Base-by-base conservation (phyloP, 2,888 invertebrate species). In the Philonicus albiceps region DNA sequence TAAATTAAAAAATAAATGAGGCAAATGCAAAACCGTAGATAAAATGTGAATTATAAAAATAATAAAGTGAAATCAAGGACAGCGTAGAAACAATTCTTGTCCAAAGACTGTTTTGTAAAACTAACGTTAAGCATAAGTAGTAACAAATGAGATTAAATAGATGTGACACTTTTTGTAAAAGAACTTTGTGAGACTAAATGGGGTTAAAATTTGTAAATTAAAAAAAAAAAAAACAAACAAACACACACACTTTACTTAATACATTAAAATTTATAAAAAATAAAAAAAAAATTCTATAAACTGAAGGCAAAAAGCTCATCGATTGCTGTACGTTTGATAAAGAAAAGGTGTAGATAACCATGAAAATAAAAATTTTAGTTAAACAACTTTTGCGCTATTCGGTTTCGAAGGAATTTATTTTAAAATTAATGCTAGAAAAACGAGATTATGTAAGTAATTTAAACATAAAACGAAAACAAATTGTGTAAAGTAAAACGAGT, bases 161-260 rank as follows among this genome's bases (percentile, higher is more conserved):
- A 83, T 37, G 37, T 64, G 72, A 83, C 83, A 64, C 31, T 37
- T 83, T 43, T 55, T 83, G 87, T 86, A 80, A 87, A 80, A 88
- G 86, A 27, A 64, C 22, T 22, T n/a, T 27, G 64, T 64, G 64
- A 64, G 64, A 64, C 64, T 64, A 64, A 64, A 64, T 11, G 19
- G 22, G 22, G 27, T 85, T 85, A 27, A 73, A 86, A 34, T 34
- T n/a, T 49, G 53, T 22, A 73, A 86, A 85, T 74, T 49, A 40
- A 40, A 84, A 76, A n/a, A 27, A 37, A 80, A 49, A 1, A 27
- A 27, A 27, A 80, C 30, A 11, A 8, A 64, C 64, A n/a, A n/a
- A n/a, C n/a, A n/a, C n/a, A n/a, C n/a, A n/a, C n/a, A n/a, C n/a
- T n/a, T 34, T 64, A 64, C 49, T 49, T 49, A 49, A 49, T 49